A percentile compares a stretch with the other conserved stretches of the same genome.
These are phyloP conservation scores for Chelonoidis abingdonii DNA, from an alignment of 2,113 vertebrate genomes.

Conservation along the genomic window DNA sequence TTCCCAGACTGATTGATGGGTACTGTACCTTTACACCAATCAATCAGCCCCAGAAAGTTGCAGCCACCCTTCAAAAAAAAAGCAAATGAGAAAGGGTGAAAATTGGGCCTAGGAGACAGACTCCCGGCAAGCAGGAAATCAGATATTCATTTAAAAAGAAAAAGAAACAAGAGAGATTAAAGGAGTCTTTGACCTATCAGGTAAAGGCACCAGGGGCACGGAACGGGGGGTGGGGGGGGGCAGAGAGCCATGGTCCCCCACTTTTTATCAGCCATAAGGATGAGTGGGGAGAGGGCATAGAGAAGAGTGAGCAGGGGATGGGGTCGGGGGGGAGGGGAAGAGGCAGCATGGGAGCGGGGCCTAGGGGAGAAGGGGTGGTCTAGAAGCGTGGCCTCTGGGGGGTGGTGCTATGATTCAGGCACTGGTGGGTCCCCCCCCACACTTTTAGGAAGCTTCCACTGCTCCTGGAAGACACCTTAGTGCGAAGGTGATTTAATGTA, in stretches of 20 bases:
- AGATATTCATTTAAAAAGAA: not conserved
- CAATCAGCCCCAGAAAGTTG: not conserved
- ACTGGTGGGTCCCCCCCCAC: too few relatives aligned
- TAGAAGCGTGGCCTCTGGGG: too few relatives aligned
- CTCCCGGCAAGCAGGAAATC: not conserved
- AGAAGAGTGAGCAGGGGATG: too few relatives aligned
- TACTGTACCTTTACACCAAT: not conserved
- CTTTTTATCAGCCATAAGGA: too few relatives aligned
- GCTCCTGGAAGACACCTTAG: not conserved
- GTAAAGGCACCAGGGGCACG: not conserved
- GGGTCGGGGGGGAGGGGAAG: too few relatives aligned
- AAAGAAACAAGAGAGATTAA: not conserved
- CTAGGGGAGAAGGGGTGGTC: too few relatives aligned
- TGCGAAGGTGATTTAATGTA: not conserved
- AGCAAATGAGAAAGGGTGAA: not conserved
- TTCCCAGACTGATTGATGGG: not conserved
- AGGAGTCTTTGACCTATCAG: not conserved
- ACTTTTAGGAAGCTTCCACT: too few relatives aligned
- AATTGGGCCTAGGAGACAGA: not conserved
- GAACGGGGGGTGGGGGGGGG: too few relatives aligned
- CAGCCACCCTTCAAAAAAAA: not conserved
- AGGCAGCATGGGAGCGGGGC: too few relatives aligned
- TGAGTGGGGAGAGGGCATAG: too few relatives aligned
- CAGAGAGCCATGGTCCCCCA: too few relatives aligned
- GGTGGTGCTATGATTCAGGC: too few relatives aligned